Percentiles rank a stretch among this genome's conserved stretches.
phyloP scores from a whole-genome alignment of 1,140 invertebrate genomes.

The Caenorhabditis tropicalis region DNA sequence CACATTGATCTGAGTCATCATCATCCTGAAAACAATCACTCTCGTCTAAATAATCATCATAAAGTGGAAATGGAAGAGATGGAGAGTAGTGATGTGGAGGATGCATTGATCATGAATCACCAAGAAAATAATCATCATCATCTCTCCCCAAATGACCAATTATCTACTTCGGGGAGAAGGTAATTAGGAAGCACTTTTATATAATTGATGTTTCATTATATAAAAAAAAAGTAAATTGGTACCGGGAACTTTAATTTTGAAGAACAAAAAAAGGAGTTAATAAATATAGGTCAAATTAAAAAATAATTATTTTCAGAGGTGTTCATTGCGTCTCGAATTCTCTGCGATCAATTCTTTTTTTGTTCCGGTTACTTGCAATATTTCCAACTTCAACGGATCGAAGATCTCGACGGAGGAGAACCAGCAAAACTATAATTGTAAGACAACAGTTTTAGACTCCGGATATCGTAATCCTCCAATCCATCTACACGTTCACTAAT shows the following conservation, averaged over 20 bases:
- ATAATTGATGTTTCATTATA: neutral
- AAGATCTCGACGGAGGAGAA: neutral
- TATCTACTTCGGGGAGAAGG: neutral
- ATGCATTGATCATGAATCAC: neutral
- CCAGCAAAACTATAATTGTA: neutral
- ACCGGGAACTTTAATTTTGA: neutral
- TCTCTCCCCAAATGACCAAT: neutral
- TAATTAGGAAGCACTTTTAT: neutral
- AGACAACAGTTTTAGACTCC: neutral
- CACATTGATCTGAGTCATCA: slow-evolving; percentile 14
- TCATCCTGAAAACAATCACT: neutral
- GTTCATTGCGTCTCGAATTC: slow-evolving; percentile 38
- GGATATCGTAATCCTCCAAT: neutral
- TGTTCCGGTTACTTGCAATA: slow-evolving; percentile 44
- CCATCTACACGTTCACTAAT: too few species aligned
- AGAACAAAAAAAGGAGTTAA: neutral
- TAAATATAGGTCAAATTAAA: neutral
- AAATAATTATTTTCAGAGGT: slow-evolving; percentile 1
- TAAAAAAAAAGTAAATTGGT: neutral
- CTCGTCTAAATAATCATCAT: neutral
- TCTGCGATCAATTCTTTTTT: slow-evolving; percentile 39
- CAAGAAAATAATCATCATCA: neutral
- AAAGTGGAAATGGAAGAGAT: neutral
- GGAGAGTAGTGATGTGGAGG: slow-evolving; percentile 17
- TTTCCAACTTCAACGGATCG: slow-evolving; percentile 17